Evolutionary conservation across 2,888 invertebrate species (phyloP).

Genomic region (Agrotis segetum): DNA sequence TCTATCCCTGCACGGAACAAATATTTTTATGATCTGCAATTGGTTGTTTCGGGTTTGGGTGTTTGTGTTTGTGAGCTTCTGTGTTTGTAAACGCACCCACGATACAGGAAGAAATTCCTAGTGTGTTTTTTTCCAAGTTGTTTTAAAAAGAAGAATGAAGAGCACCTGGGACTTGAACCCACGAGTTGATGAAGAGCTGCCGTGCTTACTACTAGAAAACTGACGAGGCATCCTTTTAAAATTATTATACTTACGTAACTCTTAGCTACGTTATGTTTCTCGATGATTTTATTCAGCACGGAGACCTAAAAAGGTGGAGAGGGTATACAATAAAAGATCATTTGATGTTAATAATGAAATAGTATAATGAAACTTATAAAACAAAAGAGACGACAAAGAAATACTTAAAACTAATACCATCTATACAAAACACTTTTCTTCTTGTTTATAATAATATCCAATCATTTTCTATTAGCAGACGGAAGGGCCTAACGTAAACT

Average conservation of each 20-base stretch:
- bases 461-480: constrained; percentile 8
- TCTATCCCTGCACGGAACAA: too few relatives aligned
- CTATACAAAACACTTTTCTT: not conserved
- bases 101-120: too few relatives aligned
- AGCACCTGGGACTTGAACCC: not conserved
- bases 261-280: too few relatives aligned
- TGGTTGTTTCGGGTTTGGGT: too few relatives aligned
- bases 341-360: not conserved
- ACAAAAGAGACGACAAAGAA: not conserved
- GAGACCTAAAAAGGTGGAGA: not conserved
- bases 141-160: too few relatives aligned
- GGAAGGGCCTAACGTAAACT: constrained; percentile 14
- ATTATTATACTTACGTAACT: not conserved
- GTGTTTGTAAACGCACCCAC: too few relatives aligned
- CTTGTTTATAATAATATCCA: not conserved
- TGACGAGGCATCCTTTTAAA: not conserved
- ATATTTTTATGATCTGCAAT: too few relatives aligned
- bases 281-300: not conserved
- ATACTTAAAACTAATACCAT: constrained; percentile 20
- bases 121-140: too few relatives aligned
- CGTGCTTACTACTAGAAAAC: not conserved
- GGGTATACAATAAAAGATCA: constrained; percentile 4
- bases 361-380: not conserved
- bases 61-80: too few relatives aligned
- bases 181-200: not conserved